A percentile compares a stretch with the other conserved stretches of the same genome.
Evolutionary conservation across 2,888 invertebrate genomes (phyloP).

Genomic region (Marasmarcha lunaedactyla): DNA sequence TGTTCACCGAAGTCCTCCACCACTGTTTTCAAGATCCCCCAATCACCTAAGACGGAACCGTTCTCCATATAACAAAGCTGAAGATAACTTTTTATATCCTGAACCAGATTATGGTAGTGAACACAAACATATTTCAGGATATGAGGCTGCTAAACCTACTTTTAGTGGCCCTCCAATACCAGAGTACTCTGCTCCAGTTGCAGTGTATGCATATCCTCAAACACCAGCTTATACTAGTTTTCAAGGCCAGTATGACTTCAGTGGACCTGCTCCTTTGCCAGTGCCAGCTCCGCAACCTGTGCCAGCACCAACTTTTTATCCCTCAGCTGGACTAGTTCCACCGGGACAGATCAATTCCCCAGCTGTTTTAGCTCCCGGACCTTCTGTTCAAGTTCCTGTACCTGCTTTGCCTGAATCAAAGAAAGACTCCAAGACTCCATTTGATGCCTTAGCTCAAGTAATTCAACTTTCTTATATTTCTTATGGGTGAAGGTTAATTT

Average conservation of each 20-base stretch:
- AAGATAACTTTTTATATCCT: slow-evolving; percentile 17
- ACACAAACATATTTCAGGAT: slow-evolving; percentile 5
- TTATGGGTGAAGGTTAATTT: slow-evolving; percentile 2
- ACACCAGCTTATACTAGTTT: slow-evolving; percentile 11
- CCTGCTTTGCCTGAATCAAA: slow-evolving; percentile 22
- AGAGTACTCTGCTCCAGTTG: not conserved
- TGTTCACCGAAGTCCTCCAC: slow-evolving; percentile 14
- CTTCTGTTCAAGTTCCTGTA: slow-evolving; percentile 18
- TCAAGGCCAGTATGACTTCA: slow-evolving; percentile 13
- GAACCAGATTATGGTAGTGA: slow-evolving; percentile 6
- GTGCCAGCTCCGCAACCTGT: slow-evolving; percentile 21
- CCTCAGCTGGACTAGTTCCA: slow-evolving; percentile 20
- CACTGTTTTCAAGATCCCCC: slow-evolving; percentile 21
- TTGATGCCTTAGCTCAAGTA: slow-evolving; percentile 60
- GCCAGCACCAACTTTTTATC: slow-evolving; percentile 12
- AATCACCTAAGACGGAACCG: slow-evolving; percentile 7
- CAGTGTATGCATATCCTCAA: not conserved
- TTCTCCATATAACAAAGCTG: not conserved
- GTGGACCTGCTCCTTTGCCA: slow-evolving; percentile 7
- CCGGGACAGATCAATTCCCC: slow-evolving; percentile 10
- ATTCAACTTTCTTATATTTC: slow-evolving; percentile 19
- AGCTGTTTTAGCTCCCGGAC: not conserved
- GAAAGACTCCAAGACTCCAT: slow-evolving; percentile 23
- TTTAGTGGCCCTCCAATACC: too few species aligned
- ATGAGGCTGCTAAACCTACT: not conserved